phyloP scores from a whole-genome alignment of 2,113 vertebrate species.

The Vombatus ursinus region DNA sequence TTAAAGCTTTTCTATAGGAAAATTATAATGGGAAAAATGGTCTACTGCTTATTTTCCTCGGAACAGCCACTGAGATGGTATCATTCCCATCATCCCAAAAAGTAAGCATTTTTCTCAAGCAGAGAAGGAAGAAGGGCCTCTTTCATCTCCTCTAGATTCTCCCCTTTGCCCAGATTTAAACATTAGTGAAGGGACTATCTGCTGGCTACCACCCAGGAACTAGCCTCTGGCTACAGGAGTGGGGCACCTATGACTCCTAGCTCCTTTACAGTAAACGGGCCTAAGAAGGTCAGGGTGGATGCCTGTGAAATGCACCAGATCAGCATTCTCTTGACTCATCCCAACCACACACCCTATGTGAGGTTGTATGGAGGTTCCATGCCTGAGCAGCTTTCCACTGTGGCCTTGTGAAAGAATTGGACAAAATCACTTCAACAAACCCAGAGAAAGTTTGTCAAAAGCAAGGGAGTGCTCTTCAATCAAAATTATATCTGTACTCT shows the following conservation, averaged over 20 bases:
- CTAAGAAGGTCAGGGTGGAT: background rate
- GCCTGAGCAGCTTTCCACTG: background rate
- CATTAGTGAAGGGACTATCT: too few species aligned
- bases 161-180: background rate
- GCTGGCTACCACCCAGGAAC: background rate
- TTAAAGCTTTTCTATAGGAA: background rate
- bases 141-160: background rate
- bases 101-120: background rate
- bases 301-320: background rate
- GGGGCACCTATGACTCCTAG: background rate
- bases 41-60: background rate
- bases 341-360: background rate
- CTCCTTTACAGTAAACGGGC: background rate
- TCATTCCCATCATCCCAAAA: background rate
- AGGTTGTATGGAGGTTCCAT: background rate
- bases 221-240: background rate
- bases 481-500: background rate
- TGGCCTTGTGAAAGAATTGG: background rate
- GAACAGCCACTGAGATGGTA: background rate
- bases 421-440: background rate
- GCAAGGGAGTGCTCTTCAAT: background rate
- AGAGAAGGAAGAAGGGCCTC: background rate
- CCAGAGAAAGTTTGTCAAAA: background rate
- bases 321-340: background rate
- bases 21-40: background rate